These are phyloP conservation scores for Coenonympha arcania DNA, from an alignment of 2,888 invertebrate species.

Conservation along the genomic window DNA sequence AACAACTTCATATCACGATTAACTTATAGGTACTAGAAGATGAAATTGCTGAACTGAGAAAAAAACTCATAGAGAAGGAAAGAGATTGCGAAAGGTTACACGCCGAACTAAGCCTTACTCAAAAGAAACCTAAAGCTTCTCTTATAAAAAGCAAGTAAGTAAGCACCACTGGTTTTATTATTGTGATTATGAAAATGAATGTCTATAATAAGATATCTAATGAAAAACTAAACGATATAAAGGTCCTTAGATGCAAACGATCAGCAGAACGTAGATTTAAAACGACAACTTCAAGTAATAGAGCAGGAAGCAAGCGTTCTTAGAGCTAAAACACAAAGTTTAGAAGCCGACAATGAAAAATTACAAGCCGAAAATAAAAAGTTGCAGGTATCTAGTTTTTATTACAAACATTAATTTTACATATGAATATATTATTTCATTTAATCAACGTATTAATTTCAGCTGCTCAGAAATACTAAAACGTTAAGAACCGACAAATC, in stretches of 20 bases:
- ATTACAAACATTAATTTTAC: slow-evolving; percentile 1
- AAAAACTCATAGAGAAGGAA: slow-evolving; percentile 87
- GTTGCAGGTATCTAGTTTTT: slow-evolving; percentile 63
- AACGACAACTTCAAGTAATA: slow-evolving; percentile 82
- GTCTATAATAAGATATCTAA: no score
- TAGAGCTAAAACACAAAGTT: slow-evolving; percentile 77
- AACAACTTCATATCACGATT: neutral
- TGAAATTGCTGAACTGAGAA: slow-evolving; percentile 81
- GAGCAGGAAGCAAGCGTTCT: slow-evolving; percentile 84
- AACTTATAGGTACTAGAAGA: slow-evolving; percentile 76
- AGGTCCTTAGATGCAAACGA: slow-evolving; percentile 76
- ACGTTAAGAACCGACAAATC: slow-evolving; percentile 70
- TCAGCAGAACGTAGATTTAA: slow-evolving; percentile 79
- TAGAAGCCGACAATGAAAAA: slow-evolving; percentile 85
- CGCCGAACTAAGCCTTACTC: slow-evolving; percentile 78
- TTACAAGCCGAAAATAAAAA: slow-evolving; percentile 82
- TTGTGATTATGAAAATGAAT: no score
- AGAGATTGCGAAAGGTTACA: slow-evolving; percentile 84
- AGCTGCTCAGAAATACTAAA: slow-evolving; percentile 74
- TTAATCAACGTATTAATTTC: slow-evolving; percentile 27
- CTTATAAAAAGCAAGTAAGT: slow-evolving; percentile 78
- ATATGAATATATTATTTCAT: neutral
- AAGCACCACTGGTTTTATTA: no score
- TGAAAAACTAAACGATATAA: no score
- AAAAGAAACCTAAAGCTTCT: slow-evolving; percentile 76